A percentile compares a stretch with the other conserved stretches of the same genome.
phyloP scores from a whole-genome alignment of 2,113 vertebrate species.

The Pangasianodon gigas region DNA sequence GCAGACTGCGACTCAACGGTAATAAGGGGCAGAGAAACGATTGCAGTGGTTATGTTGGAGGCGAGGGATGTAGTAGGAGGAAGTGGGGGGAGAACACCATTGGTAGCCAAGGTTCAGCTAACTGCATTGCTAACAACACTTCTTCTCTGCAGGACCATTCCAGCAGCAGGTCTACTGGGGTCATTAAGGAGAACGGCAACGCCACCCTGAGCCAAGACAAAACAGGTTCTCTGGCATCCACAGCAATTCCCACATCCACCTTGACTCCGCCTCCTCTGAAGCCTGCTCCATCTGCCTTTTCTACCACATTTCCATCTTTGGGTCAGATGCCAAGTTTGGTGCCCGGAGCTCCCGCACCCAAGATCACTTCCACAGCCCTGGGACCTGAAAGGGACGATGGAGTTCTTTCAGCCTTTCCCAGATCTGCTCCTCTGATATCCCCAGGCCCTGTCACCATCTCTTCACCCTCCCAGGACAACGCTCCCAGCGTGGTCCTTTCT shows the following conservation, averaged over 20 bases:
- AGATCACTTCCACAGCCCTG: constrained; percentile 72
- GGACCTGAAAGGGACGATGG: constrained; percentile 77
- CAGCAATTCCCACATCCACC: constrained; percentile 58
- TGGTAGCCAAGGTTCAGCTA: constrained; percentile 61
- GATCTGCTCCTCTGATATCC: constrained; percentile 76
- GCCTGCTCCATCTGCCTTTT: constrained; percentile 77
- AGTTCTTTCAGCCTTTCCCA: constrained; percentile 72
- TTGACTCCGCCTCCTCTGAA: constrained; percentile 80
- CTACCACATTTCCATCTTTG: constrained; percentile 82
- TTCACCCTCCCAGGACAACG: constrained; percentile 73
- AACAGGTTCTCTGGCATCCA: constrained; percentile 74
- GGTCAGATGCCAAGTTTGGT: constrained; percentile 80
- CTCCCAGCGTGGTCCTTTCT: constrained; percentile 70
- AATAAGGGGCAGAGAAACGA: constrained; percentile 77
- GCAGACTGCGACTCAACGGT: constrained; percentile 77
- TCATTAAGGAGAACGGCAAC: constrained; percentile 94
- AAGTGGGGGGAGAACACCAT: constrained; percentile 67
- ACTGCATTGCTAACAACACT: constrained; percentile 59
- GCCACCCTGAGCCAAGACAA: constrained; percentile 83
- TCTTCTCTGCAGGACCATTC: constrained; percentile 83
- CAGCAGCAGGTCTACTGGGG: constrained; percentile 80
- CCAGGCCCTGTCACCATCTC: constrained; percentile 80
- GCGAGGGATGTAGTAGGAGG: constrained; percentile 54
- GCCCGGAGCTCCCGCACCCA: constrained; percentile 75
- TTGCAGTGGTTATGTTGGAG: constrained; percentile 35